These are phyloP conservation scores for Hephaestus fuliginosus DNA, from an alignment of 2,797 vertebrate genomes.

Conservation along the genomic window DNA sequence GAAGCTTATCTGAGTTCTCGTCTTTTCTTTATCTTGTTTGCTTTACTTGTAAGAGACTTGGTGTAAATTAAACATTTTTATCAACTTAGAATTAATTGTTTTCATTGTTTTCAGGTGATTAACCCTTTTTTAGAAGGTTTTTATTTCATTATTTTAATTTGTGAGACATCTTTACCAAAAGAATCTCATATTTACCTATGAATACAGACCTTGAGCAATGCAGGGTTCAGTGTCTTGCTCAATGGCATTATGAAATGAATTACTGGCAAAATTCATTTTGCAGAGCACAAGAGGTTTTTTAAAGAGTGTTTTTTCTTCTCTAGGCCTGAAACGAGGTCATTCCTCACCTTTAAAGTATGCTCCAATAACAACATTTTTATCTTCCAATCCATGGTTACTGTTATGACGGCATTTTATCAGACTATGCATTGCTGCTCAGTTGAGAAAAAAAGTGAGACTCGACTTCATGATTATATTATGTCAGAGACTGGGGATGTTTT, in stretches of 20 bases:
- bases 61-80: constrained; percentile 29
- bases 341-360: not conserved
- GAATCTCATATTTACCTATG: not conserved
- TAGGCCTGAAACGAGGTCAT: not conserved
- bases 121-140: not conserved
- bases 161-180: not conserved
- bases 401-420: too few species aligned
- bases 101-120: not conserved
- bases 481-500: not conserved
- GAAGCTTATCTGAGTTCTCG: not conserved
- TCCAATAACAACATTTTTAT: not conserved
- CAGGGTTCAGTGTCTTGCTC: not conserved
- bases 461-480: not conserved
- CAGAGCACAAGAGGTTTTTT: not conserved
- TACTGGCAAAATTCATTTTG: not conserved
- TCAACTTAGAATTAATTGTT: constrained; percentile 4
- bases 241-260: not conserved
- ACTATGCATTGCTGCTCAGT: too few species aligned
- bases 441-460: not conserved
- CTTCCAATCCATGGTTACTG: not conserved
- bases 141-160: not conserved
- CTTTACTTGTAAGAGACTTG: constrained; percentile 13
- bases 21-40: not conserved
- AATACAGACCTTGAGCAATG: not conserved
- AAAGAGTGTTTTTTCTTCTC: not conserved